phyloP scores from a whole-genome alignment of 2,113 vertebrate genomes.

The Dolichallabes microphthalmus region DNA sequence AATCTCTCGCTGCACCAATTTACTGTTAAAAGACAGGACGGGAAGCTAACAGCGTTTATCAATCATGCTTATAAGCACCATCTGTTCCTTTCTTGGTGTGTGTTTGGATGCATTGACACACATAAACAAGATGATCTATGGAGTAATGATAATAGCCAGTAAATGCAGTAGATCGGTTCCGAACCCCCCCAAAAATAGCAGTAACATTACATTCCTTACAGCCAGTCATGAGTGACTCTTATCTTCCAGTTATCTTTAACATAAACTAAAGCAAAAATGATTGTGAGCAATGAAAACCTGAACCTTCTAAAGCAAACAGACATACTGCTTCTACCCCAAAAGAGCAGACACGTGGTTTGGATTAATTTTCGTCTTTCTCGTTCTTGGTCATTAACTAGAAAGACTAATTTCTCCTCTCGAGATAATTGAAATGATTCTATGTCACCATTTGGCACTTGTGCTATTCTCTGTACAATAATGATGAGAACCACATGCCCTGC shows the following conservation, averaged over 20 bases:
- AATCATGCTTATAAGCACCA: constrained; percentile 45
- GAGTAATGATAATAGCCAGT: constrained; percentile 42
- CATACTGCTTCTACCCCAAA: constrained; percentile 9
- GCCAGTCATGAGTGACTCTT: background rate
- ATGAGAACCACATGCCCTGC: constrained; percentile 50
- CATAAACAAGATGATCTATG: constrained; percentile 55
- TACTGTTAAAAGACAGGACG: constrained; percentile 19
- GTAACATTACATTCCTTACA: constrained; percentile 25
- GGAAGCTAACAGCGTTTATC: constrained; percentile 42
- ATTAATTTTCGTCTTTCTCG: constrained; percentile 19
- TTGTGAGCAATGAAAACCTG: background rate
- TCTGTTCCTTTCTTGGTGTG: constrained; percentile 41
- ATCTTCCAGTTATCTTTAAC: constrained; percentile 27
- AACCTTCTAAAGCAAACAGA: constrained; percentile 12
- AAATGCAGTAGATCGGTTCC: constrained; percentile 30
- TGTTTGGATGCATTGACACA: constrained; percentile 42
- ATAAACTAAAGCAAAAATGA: constrained; percentile 16
- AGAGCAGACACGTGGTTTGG: constrained; percentile 17
- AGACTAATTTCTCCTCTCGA: constrained; percentile 37
- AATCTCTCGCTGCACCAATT: constrained; percentile 38
- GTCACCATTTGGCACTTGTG: constrained; percentile 32
- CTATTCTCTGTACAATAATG: constrained; percentile 43
- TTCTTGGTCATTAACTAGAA: constrained; percentile 30
- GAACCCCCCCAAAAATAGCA: constrained; percentile 32
- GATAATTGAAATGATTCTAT: constrained; percentile 40